These are phyloP conservation scores for Forbesichthys agassizii DNA, from an alignment of 2,113 vertebrate genomes.

Conservation along the genomic window DNA sequence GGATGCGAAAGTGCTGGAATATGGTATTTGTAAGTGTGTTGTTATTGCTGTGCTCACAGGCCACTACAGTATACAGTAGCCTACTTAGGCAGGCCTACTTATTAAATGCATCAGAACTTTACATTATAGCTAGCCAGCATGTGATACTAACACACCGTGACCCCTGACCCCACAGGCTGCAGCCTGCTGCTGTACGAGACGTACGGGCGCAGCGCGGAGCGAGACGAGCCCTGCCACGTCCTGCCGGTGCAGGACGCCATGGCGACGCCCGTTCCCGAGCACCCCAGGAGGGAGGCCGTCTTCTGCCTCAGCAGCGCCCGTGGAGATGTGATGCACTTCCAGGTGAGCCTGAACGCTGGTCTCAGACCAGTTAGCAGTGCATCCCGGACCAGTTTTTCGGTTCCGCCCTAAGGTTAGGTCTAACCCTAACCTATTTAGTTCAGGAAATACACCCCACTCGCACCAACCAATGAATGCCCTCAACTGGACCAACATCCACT, in stretches of 20 bases:
- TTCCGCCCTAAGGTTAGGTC: too few species aligned
- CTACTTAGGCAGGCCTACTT: too few species aligned
- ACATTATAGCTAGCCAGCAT: neutral
- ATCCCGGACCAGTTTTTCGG: too few species aligned
- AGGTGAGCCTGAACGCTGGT: conserved; percentile 74
- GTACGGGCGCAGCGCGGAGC: conserved; percentile 81
- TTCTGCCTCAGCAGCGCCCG: conserved; percentile 94
- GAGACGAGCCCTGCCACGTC: conserved; percentile 77
- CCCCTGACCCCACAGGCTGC: conserved; percentile 77
- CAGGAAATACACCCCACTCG: too few species aligned
- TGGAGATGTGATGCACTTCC: conserved; percentile 91
- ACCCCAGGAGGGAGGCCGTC: conserved; percentile 90
- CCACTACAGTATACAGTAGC: too few species aligned
- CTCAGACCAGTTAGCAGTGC: neutral
- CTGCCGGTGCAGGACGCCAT: conserved; percentile 88
- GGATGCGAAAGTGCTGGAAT: too few species aligned
- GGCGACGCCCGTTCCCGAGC: conserved; percentile 90
- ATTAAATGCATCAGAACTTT: too few species aligned
- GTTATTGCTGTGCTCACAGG: too few species aligned
- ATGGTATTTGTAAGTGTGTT: too few species aligned
- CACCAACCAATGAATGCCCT: too few species aligned
- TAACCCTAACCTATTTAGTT: too few species aligned
- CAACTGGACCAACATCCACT: too few species aligned
- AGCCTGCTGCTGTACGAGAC: conserved; percentile 88
- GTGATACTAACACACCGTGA: neutral